Base-by-base conservation (phyloP, 2,888 invertebrate species). In the Ecliptopera silaceata region DNA sequence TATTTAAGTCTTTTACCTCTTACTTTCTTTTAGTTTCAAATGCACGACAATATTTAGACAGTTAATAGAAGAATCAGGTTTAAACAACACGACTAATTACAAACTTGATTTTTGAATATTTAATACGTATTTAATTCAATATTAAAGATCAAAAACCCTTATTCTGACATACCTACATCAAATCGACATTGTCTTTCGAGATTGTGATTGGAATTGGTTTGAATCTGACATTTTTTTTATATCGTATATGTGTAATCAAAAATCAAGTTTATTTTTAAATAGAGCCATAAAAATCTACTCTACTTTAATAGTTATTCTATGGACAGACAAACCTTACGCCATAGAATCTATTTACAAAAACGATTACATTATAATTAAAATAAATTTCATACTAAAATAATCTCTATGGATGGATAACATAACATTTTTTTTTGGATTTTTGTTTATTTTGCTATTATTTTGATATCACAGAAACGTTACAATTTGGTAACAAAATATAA, bases 391-490 rank as follows among this genome's bases (percentile, higher is more conserved):
- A 46, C 39, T 51, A 44, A 56, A 61, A 52, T 55, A 53, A 42
- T 34, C 8, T 49, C 22, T 39, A 20, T 46, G 15, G 46, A 49
- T 51, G 43, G 34, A 49, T 50, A 52, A 56, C 52, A 55, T 18
- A 55, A 50, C 43, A 29, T 41, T 60, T 48, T 59, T 20, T 60
- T 65, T 56, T 61, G 44, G 61, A 32, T 54, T 60, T 61, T 55
- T 41, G 11, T 59, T 51, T 32, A 42, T 43, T 48, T 55, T 51
- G 45, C 51, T 58, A 60, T 46, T 59, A 66, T 68, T 74, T 74
- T 77, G 72, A 80, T 88, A 89, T 89, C 88, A 89, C 89, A 89
- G 87, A 84, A 42, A 80, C 72, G 72, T 84, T 82, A 79, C 71
- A 72, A 60, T n/a, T 39, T 39, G 6, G 48, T 70, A 74, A 71